A percentile compares a stretch with the other conserved stretches of the same genome.
Evolutionary conservation across 2,888 invertebrate species (phyloP).

Genomic region (Diarsia brunnea): DNA sequence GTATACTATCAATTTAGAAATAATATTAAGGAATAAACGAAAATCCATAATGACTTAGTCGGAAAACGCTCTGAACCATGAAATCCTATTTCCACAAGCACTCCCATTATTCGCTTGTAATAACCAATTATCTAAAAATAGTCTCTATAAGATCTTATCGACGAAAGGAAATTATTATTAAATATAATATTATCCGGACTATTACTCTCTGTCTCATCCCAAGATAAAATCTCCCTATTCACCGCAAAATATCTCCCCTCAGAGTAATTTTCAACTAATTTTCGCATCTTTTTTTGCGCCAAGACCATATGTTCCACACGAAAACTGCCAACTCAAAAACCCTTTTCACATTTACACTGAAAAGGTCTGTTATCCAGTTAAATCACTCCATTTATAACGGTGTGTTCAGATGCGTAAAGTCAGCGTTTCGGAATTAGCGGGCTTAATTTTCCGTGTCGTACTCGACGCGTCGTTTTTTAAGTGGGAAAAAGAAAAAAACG

Average conservation of each 20-base stretch:
- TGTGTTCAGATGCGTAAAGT: conserved; percentile 57
- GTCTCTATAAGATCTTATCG: not conserved
- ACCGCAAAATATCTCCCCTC: conserved; percentile 27
- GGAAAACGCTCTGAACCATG: not conserved
- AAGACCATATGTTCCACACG: conserved; percentile 43
- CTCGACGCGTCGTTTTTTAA: conserved; percentile 58
- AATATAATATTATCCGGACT: conserved; percentile 18
- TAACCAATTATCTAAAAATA: conserved; percentile 41
- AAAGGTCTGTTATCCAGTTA: conserved; percentile 62
- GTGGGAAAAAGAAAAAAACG: conserved; percentile 31
- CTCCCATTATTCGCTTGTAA: conserved; percentile 24
- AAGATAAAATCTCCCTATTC: conserved; percentile 39
- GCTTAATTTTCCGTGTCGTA: conserved; percentile 55
- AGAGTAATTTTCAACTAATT: conserved; percentile 59
- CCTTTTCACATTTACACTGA: conserved; percentile 63
- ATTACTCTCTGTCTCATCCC: conserved; percentile 27
- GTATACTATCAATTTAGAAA: not conserved
- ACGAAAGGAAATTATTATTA: conserved; percentile 6
- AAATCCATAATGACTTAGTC: conserved; percentile 15
- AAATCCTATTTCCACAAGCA: conserved; percentile 25
- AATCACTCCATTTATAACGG: conserved; percentile 64
- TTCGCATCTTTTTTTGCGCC: conserved; percentile 43
- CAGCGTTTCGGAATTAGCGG: conserved; percentile 62
- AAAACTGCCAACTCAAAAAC: conserved; percentile 63
- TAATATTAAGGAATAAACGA: not conserved